Evolutionary conservation across 1,140 invertebrate genomes (phyloP).

Genomic region (Dinothrombium tinctorium): DNA sequence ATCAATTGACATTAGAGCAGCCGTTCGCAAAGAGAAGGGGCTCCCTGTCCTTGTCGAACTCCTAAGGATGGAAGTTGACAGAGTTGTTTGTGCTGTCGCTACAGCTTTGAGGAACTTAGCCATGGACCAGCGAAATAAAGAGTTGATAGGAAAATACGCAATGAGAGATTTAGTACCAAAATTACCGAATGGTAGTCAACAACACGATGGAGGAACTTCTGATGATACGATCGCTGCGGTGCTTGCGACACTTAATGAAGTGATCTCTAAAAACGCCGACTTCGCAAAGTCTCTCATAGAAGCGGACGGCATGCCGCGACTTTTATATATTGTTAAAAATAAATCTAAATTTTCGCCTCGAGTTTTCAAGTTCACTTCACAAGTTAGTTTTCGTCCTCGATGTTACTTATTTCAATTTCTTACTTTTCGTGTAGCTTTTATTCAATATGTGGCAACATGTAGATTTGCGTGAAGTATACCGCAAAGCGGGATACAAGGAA

Average conservation of each 20-base stretch:
- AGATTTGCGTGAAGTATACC: constrained; percentile 81
- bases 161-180: constrained; percentile 92
- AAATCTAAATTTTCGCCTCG: constrained; percentile 64
- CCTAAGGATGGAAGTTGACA: constrained; percentile 81
- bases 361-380: constrained; percentile 86
- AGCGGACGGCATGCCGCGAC: constrained; percentile 66
- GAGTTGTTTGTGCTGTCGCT: constrained; percentile 89
- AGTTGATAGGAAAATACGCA: constrained; percentile 92
- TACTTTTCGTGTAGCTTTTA: constrained; percentile 32
- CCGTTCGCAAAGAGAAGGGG: constrained; percentile 87
- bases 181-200: constrained; percentile 45
- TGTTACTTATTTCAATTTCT: not conserved
- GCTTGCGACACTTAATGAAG: constrained; percentile 86
- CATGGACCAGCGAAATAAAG: constrained; percentile 87
- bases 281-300: constrained; percentile 77
- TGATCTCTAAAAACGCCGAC: constrained; percentile 86
- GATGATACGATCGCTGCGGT: constrained; percentile 95
- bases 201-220: constrained; percentile 67
- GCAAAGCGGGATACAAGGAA: constrained; percentile 87
- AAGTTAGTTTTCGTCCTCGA: constrained; percentile 25
- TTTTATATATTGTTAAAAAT: constrained; percentile 69
- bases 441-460: constrained; percentile 97
- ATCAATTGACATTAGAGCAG: constrained; percentile 38
- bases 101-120: constrained; percentile 87
- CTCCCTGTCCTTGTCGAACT: constrained; percentile 87